Conservation (phyloP, 2,888 invertebrate genomes). For the Eremobia ochroleuca region DNA sequence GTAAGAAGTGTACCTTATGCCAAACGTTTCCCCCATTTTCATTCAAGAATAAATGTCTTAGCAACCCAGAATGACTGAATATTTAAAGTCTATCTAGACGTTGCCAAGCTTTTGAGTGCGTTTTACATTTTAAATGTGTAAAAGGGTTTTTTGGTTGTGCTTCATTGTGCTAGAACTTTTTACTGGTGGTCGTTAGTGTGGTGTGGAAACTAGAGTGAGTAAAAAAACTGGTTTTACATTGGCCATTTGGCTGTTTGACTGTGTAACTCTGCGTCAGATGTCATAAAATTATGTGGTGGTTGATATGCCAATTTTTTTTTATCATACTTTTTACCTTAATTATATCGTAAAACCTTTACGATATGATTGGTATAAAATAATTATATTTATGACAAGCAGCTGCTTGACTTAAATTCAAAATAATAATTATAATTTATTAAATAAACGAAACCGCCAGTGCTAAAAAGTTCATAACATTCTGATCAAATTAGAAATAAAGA, state of each 20-base stretch:
- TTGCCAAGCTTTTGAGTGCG: constrained; percentile 29
- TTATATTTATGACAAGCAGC: too few species aligned
- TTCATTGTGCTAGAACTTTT: constrained; percentile 30
- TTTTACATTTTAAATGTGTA: constrained; percentile 50
- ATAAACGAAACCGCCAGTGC: not conserved
- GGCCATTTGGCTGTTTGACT: not conserved
- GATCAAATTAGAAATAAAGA: not conserved
- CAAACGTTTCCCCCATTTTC: not conserved
- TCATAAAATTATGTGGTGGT: not conserved
- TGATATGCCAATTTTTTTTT: not conserved
- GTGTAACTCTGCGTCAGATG: not conserved
- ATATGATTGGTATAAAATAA: not conserved
- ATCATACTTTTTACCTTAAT: not conserved
- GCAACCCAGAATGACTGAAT: constrained; percentile 36
- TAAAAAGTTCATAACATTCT: not conserved
- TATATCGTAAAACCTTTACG: not conserved
- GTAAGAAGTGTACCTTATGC: not conserved
- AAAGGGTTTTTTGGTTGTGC: constrained; percentile 21
- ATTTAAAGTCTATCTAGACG: constrained; percentile 37
- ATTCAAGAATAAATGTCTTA: constrained; percentile 5
- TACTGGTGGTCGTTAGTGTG: constrained; percentile 16
- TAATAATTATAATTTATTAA: not conserved
- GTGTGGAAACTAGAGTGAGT: constrained; percentile 20
- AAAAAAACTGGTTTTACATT: constrained; percentile 10
- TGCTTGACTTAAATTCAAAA: not conserved